Evolutionary conservation across 2,888 invertebrate species (phyloP), one percentile per base, ranked within the genome.

Genomic region (Rhyacophila evoluta): DNA sequence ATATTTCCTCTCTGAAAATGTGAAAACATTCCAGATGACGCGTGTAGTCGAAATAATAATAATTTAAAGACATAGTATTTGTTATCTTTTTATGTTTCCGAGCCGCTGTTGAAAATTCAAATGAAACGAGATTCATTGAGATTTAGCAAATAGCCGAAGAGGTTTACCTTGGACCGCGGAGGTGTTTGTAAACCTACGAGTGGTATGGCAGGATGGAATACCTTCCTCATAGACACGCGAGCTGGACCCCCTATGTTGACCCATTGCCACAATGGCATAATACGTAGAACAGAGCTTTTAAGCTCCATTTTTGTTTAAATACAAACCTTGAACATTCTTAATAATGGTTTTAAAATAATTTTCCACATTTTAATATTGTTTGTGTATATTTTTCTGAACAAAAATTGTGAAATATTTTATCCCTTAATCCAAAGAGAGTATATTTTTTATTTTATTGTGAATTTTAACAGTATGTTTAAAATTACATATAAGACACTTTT

Each of bases 121-220:
- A 25, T 2, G 25, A 55, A 55, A n/a, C 36, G 6, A 38, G 68
- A 55, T 68, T 68, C 73, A 69, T 69, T 77, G 39, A 71, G 27
- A 39, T 75, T 68, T 72, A 73, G 73, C 68, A 71, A 75, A 71
- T 69, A 77, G 12, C 25, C 67, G 11, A 69, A 68, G 72, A 36
- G 19, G 77, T 77, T 72, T 77, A 72, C 72, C 72, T 72, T 72
- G 72, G 55, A 55, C 55, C 55, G 55, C 10, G 5, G 15, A 25
- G 55, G 25, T 19, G 55, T 55, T 55, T 19, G 12, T 25, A 55
- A 55, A 19, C 55, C 55, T 55, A 25, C 55, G 19, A 55, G 19
- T 55, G 10, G 55, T 55, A 55, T 25, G 25, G 15, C 55, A 8
- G 55, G 55, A 25, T 55, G 55, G 55, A 5, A 25, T 55, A 25